Evolutionary conservation across 1,140 invertebrate species (phyloP).

Genomic region (Nephotettix cincticeps): DNA sequence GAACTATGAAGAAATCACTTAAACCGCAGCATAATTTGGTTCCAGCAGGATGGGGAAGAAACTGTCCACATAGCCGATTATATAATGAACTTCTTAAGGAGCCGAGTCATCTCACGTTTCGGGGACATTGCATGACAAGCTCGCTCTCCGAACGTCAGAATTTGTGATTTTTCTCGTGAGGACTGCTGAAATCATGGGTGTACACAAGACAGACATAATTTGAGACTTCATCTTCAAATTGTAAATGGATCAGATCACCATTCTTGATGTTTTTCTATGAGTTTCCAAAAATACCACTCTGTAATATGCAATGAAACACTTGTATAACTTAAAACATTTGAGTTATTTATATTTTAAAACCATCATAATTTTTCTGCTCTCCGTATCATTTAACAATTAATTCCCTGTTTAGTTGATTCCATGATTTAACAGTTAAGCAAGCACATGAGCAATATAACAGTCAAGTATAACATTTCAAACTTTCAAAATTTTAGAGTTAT

Average conservation of each 20-base stretch:
- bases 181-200: too few relatives aligned
- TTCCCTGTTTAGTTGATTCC: too few relatives aligned
- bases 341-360: slow-evolving; percentile 8
- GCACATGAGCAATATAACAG: too few relatives aligned
- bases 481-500: too few relatives aligned
- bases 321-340: too few relatives aligned
- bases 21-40: slow-evolving; percentile 29
- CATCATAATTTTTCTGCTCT: not conserved
- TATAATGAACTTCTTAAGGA: slow-evolving; percentile 35
- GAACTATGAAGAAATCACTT: too few relatives aligned
- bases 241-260: not conserved
- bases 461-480: too few relatives aligned
- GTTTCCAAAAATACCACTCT: not conserved
- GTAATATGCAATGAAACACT: too few relatives aligned
- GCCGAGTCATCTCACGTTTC: slow-evolving; percentile 37
- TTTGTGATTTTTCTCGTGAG: slow-evolving; percentile 43
- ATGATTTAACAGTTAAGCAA: too few relatives aligned
- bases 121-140: slow-evolving; percentile 41
- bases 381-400: too few relatives aligned
- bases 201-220: slow-evolving; percentile 38
- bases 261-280: not conserved
- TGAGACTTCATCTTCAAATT: slow-evolving; percentile 2
- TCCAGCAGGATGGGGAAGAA: slow-evolving; percentile 37
- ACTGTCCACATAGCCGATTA: slow-evolving; percentile 41
- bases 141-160: slow-evolving; percentile 43